Conservation (phyloP, 2,888 invertebrate genomes). For the Lordiphosa andalusiaca region DNA sequence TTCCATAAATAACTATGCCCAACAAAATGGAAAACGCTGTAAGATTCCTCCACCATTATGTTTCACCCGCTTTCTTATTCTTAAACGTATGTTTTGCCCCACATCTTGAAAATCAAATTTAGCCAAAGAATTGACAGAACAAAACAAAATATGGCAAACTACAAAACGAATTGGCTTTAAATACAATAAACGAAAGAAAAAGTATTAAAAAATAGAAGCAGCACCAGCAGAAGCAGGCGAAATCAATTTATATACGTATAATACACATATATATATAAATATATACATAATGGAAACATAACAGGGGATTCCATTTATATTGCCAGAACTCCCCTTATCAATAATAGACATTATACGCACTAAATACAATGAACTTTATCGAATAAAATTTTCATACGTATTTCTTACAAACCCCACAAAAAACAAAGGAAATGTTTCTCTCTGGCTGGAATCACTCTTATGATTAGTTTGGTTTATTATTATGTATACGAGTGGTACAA, state of each 20-base stretch:
- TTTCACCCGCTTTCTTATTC: slow-evolving; percentile 18
- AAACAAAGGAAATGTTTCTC: too few species aligned
- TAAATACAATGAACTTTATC: slow-evolving; percentile 73
- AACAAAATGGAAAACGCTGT: slow-evolving; percentile 21
- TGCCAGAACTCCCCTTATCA: slow-evolving; percentile 6
- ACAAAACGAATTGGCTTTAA: slow-evolving; percentile 58
- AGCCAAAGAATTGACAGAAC: slow-evolving; percentile 66
- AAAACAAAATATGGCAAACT: slow-evolving; percentile 34
- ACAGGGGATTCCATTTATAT: neutral
- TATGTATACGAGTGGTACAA: too few species aligned
- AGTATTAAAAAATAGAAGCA: slow-evolving; percentile 39
- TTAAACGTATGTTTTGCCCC: slow-evolving; percentile 36
- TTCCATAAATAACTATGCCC: slow-evolving; percentile 25
- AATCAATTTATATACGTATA: slow-evolving; percentile 8
- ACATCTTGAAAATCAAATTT: slow-evolving; percentile 51
- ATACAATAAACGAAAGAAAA: slow-evolving; percentile 22
- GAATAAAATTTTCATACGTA: slow-evolving; percentile 75
- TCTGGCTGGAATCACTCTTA: neutral
- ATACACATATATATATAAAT: slow-evolving; percentile 1
- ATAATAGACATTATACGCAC: slow-evolving; percentile 36
- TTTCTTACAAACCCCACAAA: slow-evolving; percentile 60
- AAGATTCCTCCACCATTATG: slow-evolving; percentile 33
- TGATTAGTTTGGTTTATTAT: too few species aligned
- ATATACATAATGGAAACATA: slow-evolving; percentile 17
- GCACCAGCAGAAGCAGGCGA: slow-evolving; percentile 10